A percentile compares a stretch with the other conserved stretches of the same genome.
phyloP scores from a whole-genome alignment of 2,797 vertebrate species.

The Notolepis coatsorum region DNA sequence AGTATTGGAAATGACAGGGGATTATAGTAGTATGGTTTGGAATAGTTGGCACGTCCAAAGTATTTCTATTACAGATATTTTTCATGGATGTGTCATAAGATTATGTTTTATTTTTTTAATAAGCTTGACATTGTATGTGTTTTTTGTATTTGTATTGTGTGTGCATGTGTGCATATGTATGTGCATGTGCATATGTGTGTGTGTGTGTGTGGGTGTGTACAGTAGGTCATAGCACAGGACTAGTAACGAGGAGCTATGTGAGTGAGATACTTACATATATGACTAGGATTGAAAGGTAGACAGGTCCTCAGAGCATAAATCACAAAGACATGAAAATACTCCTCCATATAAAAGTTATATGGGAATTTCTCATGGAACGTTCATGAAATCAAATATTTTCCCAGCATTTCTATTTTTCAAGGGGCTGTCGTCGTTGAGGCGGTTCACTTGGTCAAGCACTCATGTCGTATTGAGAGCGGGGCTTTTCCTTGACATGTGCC shows the following conservation, averaged over 20 bases:
- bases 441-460: background rate
- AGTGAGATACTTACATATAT: conserved; percentile 30
- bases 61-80: conserved; percentile 35
- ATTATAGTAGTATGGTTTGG: conserved; percentile 27
- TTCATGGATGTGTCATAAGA: conserved; percentile 42
- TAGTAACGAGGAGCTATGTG: conserved; percentile 58
- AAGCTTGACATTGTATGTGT: background rate
- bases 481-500: too few species aligned
- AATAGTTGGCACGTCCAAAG: conserved; percentile 29
- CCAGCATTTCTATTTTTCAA: background rate
- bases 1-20: conserved; percentile 30
- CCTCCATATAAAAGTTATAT: conserved; percentile 42
- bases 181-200: background rate
- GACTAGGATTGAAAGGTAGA: conserved; percentile 62
- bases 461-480: too few species aligned
- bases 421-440: too few species aligned
- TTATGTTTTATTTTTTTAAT: background rate
- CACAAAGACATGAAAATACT: conserved; percentile 29
- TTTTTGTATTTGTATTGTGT: background rate
- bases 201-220: conserved; percentile 31
- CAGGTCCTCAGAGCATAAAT: conserved; percentile 40
- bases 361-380: conserved; percentile 43
- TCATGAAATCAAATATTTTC: too few species aligned
- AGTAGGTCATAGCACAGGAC: conserved; percentile 53
- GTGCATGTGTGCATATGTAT: background rate